Conservation (phyloP, 2,113 vertebrate species). For the Paralichthys olivaceus region DNA sequence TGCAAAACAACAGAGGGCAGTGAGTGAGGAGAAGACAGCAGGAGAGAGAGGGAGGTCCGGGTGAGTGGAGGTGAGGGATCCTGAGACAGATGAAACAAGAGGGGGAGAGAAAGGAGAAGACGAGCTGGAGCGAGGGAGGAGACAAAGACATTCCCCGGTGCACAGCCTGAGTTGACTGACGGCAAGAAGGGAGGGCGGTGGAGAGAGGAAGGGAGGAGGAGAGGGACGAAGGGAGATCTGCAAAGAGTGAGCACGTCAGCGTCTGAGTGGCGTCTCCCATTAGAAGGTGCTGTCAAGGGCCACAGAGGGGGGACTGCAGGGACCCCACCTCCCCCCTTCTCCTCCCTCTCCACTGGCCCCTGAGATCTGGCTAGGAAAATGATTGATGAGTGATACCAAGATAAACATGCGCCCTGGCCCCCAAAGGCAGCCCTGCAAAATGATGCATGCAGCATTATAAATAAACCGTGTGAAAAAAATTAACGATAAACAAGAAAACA, state of each 20-base stretch:
- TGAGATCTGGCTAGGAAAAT: slow-evolving; percentile 75
- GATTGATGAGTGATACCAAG: slow-evolving; percentile 86
- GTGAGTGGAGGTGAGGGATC: slow-evolving; percentile 65
- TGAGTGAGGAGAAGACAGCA: slow-evolving; percentile 49
- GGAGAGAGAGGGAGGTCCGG: slow-evolving; percentile 42
- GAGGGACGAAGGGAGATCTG: slow-evolving; percentile 63
- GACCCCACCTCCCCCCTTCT: slow-evolving; percentile 59
- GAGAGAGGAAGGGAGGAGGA: slow-evolving; percentile 44
- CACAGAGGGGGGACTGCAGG: slow-evolving; percentile 74
- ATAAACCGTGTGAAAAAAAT: slow-evolving; percentile 67
- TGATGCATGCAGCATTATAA: slow-evolving; percentile 79
- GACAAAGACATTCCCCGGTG: slow-evolving; percentile 60
- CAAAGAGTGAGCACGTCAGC: slow-evolving; percentile 49
- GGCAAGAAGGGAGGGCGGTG: slow-evolving; percentile 46
- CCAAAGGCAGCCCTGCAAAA: slow-evolving; percentile 77
- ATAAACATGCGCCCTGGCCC: slow-evolving; percentile 78
- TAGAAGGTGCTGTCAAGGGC: slow-evolving; percentile 84
- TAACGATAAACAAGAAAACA: slow-evolving; percentile 69
- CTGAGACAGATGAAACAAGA: slow-evolving; percentile 62
- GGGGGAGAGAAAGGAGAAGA: slow-evolving; percentile 47
- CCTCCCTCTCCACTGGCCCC: slow-evolving; percentile 69
- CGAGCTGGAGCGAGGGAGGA: slow-evolving; percentile 58
- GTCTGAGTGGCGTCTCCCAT: slow-evolving; percentile 85
- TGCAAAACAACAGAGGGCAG: slow-evolving; percentile 32
- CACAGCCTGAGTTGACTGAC: slow-evolving; percentile 65